Evolutionary conservation across 2,888 invertebrate species (phyloP), one percentile per base, ranked within the genome.

Genomic region (Mechanitis messenoides): DNA sequence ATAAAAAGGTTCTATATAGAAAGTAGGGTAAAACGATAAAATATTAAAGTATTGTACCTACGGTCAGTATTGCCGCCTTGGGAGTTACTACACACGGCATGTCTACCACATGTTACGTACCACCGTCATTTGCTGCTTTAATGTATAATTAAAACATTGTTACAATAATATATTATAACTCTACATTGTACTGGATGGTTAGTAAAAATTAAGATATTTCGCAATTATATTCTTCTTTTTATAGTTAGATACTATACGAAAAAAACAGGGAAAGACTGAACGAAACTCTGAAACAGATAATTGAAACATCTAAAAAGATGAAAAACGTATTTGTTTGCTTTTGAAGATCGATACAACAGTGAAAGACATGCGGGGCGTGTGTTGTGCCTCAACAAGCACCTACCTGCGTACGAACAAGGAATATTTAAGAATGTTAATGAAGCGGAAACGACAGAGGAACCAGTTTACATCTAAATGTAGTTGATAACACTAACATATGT

Each of bases 381-480:
- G 84, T 79, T 79, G 78, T 80, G 85, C 84, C 77, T 81, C 78
- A 87, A 81, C 79, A 78, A 35, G 35, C 6, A 77, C 68, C 76
- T 42, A 42, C 7, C 42, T 3, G 9, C 3, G 42, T 42, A 73
- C 68, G 79, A 84, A 86, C 84, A 85, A 84, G 81, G 82, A 77
- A 78, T 80, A 69, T 68, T 65, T 68, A 68, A 68, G 66, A 69
- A 72, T 71, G 69, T 66, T 72, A 79, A 83, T 80, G 81, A 74
- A 77, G 77, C 82, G 87, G 87, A 87, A 84, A 80, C 74, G 79
- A 80, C 80, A 81, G 75, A 75, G 73, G 74, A 79, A 85, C 78
- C 70, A 72, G 79, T 79, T 79, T 75, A 67, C 58, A 64, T 60
- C 56, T 58, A 61, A 62, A 64, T 55, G 55, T 55, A 55, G 45